phyloP scores from a whole-genome alignment of 2,113 vertebrate genomes.

The Psilopsiagon aymara region DNA sequence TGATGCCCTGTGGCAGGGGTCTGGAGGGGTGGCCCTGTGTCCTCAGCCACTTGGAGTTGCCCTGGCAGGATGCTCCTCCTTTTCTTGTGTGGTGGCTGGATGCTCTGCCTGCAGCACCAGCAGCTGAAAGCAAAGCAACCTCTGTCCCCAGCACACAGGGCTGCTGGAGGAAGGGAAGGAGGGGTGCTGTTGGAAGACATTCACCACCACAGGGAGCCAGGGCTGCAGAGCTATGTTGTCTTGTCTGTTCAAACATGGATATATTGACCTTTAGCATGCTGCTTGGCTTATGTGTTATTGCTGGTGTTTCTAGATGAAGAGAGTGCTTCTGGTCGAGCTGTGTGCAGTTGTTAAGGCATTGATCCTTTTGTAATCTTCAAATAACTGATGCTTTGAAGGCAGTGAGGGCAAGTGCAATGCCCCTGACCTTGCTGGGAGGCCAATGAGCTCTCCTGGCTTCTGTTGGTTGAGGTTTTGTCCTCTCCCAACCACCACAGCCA shows the following conservation, averaged over 20 bases:
- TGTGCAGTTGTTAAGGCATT: rapidly evolving
- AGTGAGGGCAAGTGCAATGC: rapidly evolving
- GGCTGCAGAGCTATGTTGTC: background rate
- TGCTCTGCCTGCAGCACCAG: background rate
- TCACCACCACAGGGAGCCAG: background rate
- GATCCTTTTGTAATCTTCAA: background rate
- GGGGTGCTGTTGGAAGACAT: background rate
- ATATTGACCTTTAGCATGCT: background rate
- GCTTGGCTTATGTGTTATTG: background rate
- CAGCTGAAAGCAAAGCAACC: background rate
- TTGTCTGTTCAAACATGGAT: background rate
- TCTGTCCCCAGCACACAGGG: background rate
- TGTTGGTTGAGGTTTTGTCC: background rate
- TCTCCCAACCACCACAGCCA: background rate
- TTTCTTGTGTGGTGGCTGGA: rapidly evolving
- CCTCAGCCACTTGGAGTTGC: background rate
- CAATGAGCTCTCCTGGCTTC: background rate
- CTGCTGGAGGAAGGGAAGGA: background rate
- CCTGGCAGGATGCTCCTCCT: background rate
- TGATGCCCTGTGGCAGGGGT: background rate
- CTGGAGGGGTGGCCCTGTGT: background rate
- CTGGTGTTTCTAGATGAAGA: background rate
- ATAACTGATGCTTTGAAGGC: background rate
- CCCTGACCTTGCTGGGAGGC: background rate
- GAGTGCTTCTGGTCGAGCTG: rapidly evolving